Conservation (phyloP, 2,888 invertebrate genomes). For the Lasioglossum figueresi region DNA sequence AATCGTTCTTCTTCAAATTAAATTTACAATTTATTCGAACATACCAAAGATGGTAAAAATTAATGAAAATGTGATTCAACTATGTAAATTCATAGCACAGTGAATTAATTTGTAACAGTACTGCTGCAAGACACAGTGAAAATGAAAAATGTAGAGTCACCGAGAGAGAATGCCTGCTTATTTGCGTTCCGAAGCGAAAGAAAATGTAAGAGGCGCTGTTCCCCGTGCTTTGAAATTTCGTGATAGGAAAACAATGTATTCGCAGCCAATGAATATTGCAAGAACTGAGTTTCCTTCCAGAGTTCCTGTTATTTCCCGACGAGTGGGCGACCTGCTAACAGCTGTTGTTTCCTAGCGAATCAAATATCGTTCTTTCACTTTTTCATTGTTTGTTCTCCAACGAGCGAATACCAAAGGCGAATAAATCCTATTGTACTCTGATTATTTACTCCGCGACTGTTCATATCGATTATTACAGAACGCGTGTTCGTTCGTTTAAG, state of each 20-base stretch:
- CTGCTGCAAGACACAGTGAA: background rate
- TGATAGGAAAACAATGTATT: background rate
- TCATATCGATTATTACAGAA: background rate
- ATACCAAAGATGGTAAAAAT: no score
- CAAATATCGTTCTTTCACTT: conserved; percentile 27
- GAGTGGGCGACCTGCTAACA: background rate
- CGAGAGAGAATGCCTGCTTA: background rate
- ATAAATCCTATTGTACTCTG: background rate
- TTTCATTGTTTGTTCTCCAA: conserved; percentile 11
- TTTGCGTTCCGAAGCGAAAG: background rate
- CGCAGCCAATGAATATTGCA: conserved; percentile 13
- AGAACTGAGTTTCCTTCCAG: conserved; percentile 18
- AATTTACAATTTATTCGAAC: no score
- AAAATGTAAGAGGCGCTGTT: background rate
- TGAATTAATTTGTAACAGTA: background rate
- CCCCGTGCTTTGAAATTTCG: background rate
- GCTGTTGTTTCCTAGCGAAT: conserved; percentile 35
- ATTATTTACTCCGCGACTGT: background rate
- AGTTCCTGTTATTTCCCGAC: conserved; percentile 23
- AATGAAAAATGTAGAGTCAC: background rate
- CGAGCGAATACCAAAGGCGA: conserved; percentile 17
- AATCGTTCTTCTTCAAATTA: no score
- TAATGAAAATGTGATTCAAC: background rate
- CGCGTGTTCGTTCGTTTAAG: background rate
- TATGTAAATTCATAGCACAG: background rate